A percentile compares a stretch with the other conserved stretches of the same genome.
phyloP scores from a whole-genome alignment of 2,113 vertebrate species.

The Ginglymostoma cirratum region DNA sequence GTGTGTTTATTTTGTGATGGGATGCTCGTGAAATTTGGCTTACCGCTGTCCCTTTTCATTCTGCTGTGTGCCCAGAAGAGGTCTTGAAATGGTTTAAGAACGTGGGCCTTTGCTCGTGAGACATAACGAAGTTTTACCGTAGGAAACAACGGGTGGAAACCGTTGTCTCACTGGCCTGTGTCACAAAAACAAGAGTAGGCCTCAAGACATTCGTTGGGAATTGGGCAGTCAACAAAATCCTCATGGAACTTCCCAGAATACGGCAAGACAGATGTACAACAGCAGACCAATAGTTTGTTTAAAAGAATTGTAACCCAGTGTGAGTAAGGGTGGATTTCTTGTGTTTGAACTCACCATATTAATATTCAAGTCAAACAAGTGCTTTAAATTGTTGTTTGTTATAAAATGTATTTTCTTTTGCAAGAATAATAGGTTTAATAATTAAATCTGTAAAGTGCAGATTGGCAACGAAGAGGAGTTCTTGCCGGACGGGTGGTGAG shows the following conservation, averaged over 20 bases:
- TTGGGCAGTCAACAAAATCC: background rate
- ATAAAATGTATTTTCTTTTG: background rate
- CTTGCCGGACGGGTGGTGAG: background rate
- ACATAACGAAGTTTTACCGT: background rate
- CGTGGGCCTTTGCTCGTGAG: background rate
- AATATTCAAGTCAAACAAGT: background rate
- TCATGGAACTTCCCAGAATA: background rate
- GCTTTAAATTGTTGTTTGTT: background rate
- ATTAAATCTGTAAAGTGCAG: conserved; percentile 17
- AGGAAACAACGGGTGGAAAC: background rate
- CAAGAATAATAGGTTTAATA: background rate
- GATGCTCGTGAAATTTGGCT: background rate
- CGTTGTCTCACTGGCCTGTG: background rate
- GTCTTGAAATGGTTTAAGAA: background rate
- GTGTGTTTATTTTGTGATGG: background rate
- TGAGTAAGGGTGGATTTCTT: background rate
- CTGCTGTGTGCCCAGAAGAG: background rate
- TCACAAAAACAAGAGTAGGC: background rate
- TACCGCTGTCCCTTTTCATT: background rate
- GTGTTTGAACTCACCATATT: background rate
- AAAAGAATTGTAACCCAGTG: background rate
- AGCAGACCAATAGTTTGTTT: background rate
- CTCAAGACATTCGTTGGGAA: background rate
- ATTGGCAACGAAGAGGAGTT: background rate
- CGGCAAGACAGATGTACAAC: background rate